These are phyloP conservation scores for Stenoptilia bipunctidactyla DNA, from an alignment of 2,888 invertebrate genomes.

Conservation along the genomic window DNA sequence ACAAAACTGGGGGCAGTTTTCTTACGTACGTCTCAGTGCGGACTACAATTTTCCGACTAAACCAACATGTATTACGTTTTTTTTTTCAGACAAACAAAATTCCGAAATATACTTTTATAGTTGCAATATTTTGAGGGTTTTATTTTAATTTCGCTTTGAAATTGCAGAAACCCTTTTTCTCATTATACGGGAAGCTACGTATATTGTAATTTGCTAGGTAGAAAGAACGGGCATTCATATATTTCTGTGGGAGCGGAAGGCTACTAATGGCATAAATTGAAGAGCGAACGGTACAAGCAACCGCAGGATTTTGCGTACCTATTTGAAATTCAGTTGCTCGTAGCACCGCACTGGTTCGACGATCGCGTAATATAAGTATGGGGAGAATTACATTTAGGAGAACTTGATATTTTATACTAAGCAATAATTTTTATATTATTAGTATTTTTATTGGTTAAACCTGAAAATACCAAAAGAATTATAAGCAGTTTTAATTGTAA, in stretches of 20 bases:
- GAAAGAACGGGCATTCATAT: constrained; percentile 11
- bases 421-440: too few species aligned
- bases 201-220: constrained; percentile 11
- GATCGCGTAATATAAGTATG: too few species aligned
- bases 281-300: constrained; percentile 46
- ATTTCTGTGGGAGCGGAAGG: constrained; percentile 40
- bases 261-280: constrained; percentile 60
- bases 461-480: too few species aligned
- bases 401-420: too few species aligned
- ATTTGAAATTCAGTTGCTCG: constrained; percentile 60
- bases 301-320: constrained; percentile 48
- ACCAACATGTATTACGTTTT: neutral
- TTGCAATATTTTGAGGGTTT: neutral
- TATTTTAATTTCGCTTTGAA: neutral
- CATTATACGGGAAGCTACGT: neutral
- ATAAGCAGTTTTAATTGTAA: too few species aligned
- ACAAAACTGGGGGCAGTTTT: constrained; percentile 61
- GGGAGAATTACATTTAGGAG: too few species aligned
- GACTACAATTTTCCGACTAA: neutral
- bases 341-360: constrained; percentile 22
- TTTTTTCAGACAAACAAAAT: neutral
- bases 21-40: constrained; percentile 16
- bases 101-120: too few species aligned
- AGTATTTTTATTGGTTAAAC: too few species aligned
- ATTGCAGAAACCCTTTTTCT: neutral